phyloP scores from a whole-genome alignment of 1,140 invertebrate species.

The Drosophila oshimai region DNA sequence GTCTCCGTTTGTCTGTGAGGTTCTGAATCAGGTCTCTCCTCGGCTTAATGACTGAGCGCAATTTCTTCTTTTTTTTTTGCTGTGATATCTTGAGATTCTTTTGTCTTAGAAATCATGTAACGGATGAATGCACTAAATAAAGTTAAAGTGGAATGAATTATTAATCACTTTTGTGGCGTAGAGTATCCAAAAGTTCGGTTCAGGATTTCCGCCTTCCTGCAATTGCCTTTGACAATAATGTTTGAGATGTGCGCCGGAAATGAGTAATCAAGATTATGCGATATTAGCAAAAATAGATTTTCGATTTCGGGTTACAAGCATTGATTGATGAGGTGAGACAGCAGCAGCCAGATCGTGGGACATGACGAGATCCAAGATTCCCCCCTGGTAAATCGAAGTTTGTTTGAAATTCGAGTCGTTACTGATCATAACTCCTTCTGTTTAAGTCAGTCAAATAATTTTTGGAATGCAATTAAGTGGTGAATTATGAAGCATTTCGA shows the following conservation, averaged over 20 bases:
- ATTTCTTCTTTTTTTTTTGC: conserved; percentile 42
- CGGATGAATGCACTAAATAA: conserved; percentile 18
- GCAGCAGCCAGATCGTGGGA: conserved; percentile 23
- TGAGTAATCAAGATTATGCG: conserved; percentile 79
- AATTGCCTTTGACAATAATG: conserved; percentile 73
- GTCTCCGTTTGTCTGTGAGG: conserved; percentile 18
- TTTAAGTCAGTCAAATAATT: conserved; percentile 26
- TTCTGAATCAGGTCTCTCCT: conserved; percentile 28
- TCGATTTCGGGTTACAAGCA: conserved; percentile 42
- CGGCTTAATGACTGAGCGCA: conserved; percentile 64
- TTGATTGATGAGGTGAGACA: conserved; percentile 70
- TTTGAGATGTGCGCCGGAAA: conserved; percentile 71
- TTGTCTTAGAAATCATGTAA: conserved; percentile 68
- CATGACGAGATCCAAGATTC: conserved; percentile 12
- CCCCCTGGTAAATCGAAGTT: conserved; percentile 15
- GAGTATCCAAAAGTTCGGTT: conserved; percentile 40
- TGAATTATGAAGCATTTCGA: conserved; percentile 50
- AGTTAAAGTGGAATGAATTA: conserved; percentile 1
- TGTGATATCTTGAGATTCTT: conserved; percentile 64
- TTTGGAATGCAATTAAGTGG: conserved; percentile 54
- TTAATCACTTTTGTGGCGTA: neutral
- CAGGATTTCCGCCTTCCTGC: neutral
- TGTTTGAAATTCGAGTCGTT: conserved; percentile 44
- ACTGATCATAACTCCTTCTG: conserved; percentile 49
- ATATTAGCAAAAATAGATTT: conserved; percentile 74